phyloP scores from a whole-genome alignment of 2,888 invertebrate genomes.

The Machimus atricapillus region DNA sequence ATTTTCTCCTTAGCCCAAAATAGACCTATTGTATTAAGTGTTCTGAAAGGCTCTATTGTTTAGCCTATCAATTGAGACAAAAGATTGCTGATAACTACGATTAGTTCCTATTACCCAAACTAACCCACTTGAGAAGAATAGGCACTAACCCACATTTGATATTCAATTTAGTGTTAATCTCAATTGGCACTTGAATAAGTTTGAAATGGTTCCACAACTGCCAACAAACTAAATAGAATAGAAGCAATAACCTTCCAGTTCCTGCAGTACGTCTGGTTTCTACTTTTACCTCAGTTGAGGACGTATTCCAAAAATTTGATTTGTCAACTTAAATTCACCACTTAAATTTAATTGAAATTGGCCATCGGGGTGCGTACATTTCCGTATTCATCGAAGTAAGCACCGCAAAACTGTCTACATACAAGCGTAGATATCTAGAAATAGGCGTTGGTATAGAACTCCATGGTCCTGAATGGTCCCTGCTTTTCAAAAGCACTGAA shows the following conservation, averaged over 20 bases:
- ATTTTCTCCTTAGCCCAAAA: not conserved
- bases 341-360: constrained; percentile 37
- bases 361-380: not conserved
- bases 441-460: not conserved
- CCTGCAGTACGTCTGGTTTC: not conserved
- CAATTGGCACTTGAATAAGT: not conserved
- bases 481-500: not conserved
- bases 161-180: not conserved
- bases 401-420: not conserved
- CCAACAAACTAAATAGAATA: not conserved
- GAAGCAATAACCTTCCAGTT: not conserved
- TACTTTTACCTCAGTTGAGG: not conserved
- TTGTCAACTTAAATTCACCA: constrained; percentile 24
- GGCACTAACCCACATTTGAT: not conserved
- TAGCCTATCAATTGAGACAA: not conserved
- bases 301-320: constrained; percentile 9
- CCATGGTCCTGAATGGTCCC: not conserved
- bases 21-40: not conserved
- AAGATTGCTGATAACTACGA: not conserved
- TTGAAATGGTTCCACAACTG: not conserved
- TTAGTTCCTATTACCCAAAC: not conserved
- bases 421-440: not conserved
- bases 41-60: not conserved
- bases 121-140: not conserved
- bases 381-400: not conserved